Percentiles rank a stretch among this genome's conserved stretches.
phyloP scores from a whole-genome alignment of 1,140 invertebrate species.

The Babylonia areolata region DNA sequence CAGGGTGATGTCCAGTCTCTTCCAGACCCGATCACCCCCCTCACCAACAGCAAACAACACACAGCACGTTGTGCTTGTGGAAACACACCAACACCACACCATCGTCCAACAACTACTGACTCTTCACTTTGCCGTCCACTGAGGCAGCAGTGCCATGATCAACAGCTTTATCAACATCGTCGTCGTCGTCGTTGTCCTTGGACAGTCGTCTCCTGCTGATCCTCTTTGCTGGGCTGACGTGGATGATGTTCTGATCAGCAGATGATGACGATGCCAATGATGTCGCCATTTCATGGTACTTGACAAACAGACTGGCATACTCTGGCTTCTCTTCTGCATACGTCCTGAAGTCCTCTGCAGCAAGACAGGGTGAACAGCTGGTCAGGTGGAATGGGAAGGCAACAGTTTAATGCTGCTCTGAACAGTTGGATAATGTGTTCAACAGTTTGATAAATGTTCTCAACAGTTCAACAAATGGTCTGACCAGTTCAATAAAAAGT shows the following conservation, averaged over 20 bases:
- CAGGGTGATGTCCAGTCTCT: too few relatives aligned
- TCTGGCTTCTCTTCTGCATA: slow-evolving; percentile 73
- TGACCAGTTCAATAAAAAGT: too few relatives aligned
- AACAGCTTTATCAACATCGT: neutral
- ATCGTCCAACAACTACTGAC: neutral
- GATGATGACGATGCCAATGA: neutral
- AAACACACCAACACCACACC: neutral
- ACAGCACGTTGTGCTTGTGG: too few relatives aligned
- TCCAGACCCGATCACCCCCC: too few relatives aligned
- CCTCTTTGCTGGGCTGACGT: neutral
- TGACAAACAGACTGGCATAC: slow-evolving; percentile 68
- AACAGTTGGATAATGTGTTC: too few relatives aligned
- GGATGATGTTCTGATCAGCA: neutral
- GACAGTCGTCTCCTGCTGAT: neutral
- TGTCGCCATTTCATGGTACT: slow-evolving; percentile 51
- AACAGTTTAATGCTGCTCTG: too few relatives aligned
- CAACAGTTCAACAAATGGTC: too few relatives aligned
- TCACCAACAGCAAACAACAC: too few relatives aligned
- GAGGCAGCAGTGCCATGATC: neutral
- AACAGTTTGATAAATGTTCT: too few relatives aligned
- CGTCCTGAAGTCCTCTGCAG: slow-evolving; percentile 72
- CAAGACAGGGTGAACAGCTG: neutral
- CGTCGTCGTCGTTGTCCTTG: neutral
- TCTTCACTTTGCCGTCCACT: neutral
- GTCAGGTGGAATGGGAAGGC: too few relatives aligned